Evolutionary conservation across 2,888 invertebrate genomes (phyloP).

Genomic region (Pristionchus japonicus): DNA sequence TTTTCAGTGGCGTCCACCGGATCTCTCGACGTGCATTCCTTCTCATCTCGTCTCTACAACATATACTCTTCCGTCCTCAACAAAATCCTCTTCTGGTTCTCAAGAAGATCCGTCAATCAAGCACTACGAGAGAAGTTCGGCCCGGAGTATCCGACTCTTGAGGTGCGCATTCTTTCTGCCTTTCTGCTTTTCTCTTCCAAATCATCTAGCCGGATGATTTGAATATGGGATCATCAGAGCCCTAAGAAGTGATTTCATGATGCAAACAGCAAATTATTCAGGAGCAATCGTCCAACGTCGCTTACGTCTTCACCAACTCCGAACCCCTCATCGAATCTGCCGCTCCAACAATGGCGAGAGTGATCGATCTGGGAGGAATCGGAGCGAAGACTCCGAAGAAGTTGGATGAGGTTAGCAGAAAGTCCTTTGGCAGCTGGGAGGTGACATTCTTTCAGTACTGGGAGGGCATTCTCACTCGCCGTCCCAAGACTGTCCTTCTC

Average conservation of each 20-base stretch:
- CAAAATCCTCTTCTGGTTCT: background rate
- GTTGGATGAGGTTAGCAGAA: background rate
- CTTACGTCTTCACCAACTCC: constrained; percentile 19
- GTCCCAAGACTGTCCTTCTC: background rate
- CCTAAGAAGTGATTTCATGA: background rate
- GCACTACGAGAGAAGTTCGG: background rate
- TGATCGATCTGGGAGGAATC: constrained; percentile 23
- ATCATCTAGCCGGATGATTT: no score
- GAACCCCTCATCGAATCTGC: constrained; percentile 19
- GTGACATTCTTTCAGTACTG: background rate
- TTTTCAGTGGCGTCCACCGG: background rate
- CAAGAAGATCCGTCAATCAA: background rate
- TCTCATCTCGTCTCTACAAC: constrained; percentile 9
- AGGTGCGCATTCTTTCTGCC: background rate
- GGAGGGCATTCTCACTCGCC: background rate
- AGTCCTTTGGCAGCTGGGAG: background rate
- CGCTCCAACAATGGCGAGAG: constrained; percentile 13
- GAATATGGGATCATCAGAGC: no score
- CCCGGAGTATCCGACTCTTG: background rate
- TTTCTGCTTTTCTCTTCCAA: no score
- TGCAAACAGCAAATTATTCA: background rate
- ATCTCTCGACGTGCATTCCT: background rate
- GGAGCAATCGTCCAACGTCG: constrained; percentile 8
- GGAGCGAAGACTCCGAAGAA: background rate
- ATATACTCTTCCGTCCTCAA: background rate